A percentile compares a stretch with the other conserved stretches of the same genome.
Evolutionary conservation across 2,797 vertebrate genomes (phyloP).

Genomic region (Parauchenoglanis punctatus): DNA sequence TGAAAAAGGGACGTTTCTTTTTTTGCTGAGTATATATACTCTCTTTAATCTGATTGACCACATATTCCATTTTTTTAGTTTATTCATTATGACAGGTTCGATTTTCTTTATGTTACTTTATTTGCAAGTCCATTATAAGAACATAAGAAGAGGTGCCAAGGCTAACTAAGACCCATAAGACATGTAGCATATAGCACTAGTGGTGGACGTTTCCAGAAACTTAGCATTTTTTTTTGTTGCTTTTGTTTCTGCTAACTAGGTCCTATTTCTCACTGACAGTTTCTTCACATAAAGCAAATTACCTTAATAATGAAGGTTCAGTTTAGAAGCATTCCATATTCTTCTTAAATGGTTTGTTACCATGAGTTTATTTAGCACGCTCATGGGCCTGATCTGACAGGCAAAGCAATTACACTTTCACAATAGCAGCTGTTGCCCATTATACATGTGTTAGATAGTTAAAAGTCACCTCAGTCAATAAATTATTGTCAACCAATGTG

Average conservation of each 20-base stretch:
- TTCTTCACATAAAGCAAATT: background rate
- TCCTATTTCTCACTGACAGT: background rate
- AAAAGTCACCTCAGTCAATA: conserved; percentile 37
- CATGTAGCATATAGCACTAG: background rate
- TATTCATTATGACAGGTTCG: background rate
- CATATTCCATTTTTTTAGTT: background rate
- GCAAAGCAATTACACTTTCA: conserved; percentile 49
- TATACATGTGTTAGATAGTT: conserved; percentile 27
- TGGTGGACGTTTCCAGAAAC: background rate
- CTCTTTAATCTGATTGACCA: background rate
- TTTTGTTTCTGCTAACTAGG: background rate
- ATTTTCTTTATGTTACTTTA: background rate
- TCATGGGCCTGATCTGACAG: conserved; percentile 41
- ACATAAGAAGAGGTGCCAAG: background rate
- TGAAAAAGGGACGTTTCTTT: no score
- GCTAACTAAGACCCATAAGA: background rate
- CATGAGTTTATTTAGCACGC: conserved; percentile 41
- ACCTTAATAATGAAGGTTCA: background rate
- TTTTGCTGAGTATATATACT: no score
- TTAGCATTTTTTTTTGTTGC: background rate
- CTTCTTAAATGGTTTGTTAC: conserved; percentile 32
- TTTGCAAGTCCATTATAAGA: background rate
- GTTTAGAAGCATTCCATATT: conserved; percentile 6
- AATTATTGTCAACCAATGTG: conserved; percentile 40
- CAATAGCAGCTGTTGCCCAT: conserved; percentile 44